Percentiles rank a stretch among this genome's conserved stretches.
Conservation (phyloP, 2,113 vertebrate genomes). For the Coturnix japonica region DNA sequence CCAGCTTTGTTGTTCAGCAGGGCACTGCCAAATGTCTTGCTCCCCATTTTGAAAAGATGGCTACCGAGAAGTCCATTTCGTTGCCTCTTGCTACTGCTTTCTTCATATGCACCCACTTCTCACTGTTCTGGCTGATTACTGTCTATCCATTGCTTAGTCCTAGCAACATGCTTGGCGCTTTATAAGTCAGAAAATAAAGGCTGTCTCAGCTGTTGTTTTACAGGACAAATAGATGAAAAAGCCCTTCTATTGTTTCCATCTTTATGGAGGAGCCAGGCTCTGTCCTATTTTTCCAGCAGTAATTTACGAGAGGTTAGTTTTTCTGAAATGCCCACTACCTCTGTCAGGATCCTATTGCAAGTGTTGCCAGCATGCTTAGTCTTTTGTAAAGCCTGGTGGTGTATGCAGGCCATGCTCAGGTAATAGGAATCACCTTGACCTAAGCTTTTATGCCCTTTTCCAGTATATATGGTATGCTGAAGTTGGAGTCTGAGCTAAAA, state of each 20-base stretch:
- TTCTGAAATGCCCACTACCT: background rate
- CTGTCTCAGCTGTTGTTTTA: background rate
- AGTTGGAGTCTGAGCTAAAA: background rate
- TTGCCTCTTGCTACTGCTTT: background rate
- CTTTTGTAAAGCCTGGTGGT: background rate
- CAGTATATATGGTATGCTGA: background rate
- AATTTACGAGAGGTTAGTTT: background rate
- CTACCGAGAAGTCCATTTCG: background rate
- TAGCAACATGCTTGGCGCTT: background rate
- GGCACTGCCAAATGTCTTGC: background rate
- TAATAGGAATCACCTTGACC: background rate
- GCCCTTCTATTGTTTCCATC: background rate
- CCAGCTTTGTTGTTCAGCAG: background rate
- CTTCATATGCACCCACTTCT: background rate
- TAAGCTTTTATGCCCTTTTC: background rate
- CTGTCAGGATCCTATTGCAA: background rate
- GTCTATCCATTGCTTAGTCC: background rate
- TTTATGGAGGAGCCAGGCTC: background rate
- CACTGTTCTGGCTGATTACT: background rate
- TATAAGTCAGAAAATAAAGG: slow-evolving; percentile 15
- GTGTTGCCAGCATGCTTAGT: background rate
- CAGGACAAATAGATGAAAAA: background rate
- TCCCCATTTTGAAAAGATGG: background rate
- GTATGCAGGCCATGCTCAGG: background rate
- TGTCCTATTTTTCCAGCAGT: background rate